Percentiles rank a stretch among this genome's conserved stretches.
Conservation (phyloP, 2,113 vertebrate genomes). For the Chrysemys picta region DNA sequence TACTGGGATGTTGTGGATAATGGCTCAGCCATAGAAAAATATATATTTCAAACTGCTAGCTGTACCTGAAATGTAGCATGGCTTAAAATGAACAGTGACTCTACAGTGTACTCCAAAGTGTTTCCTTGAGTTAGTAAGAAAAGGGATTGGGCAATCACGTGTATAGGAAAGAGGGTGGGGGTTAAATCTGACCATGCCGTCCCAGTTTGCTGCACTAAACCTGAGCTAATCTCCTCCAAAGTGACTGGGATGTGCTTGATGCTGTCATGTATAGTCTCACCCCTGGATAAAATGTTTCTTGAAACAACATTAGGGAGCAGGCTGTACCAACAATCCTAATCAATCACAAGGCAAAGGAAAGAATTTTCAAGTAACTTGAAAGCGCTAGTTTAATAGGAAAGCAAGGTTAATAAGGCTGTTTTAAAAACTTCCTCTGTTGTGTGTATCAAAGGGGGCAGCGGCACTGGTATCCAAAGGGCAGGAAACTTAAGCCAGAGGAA, state of each 20-base stretch:
- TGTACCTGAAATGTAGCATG: no score
- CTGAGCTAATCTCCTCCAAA: background rate
- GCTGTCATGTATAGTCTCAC: background rate
- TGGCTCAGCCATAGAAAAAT: background rate
- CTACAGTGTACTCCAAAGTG: background rate
- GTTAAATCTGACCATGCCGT: background rate
- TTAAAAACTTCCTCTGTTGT: background rate
- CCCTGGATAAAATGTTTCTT: background rate
- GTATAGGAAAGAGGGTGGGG: background rate
- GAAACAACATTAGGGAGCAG: background rate
- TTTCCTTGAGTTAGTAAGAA: background rate
- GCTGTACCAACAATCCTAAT: background rate
- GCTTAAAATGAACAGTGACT: background rate
- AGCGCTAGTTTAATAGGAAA: background rate
- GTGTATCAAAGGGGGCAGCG: background rate
- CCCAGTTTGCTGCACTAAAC: background rate
- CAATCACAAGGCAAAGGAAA: background rate
- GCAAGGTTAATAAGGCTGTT: background rate
- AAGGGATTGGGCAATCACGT: background rate
- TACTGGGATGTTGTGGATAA: background rate
- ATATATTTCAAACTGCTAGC: background rate
- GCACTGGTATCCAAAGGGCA: background rate
- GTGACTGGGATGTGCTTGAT: background rate
- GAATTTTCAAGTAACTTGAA: background rate
- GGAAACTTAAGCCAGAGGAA: background rate